Conservation (phyloP, 1,140 invertebrate species). For the Maniola jurtina region DNA sequence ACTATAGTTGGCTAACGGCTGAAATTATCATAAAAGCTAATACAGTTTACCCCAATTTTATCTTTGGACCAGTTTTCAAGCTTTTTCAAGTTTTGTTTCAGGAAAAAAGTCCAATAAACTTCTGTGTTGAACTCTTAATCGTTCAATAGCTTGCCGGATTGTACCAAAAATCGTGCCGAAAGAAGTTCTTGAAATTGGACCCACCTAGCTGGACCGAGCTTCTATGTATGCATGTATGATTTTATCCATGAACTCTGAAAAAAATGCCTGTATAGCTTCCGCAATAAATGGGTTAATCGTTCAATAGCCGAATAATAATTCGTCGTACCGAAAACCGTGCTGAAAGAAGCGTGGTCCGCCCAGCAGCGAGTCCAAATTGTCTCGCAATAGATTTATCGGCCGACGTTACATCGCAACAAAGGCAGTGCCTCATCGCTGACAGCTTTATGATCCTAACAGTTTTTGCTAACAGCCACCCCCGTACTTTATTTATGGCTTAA, state of each 20-base stretch:
- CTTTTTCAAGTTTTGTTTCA: too few relatives aligned
- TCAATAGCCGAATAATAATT: background rate
- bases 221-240: too few relatives aligned
- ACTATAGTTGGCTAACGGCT: too few relatives aligned
- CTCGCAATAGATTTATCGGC: slow-evolving; percentile 66
- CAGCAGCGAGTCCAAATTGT: slow-evolving; percentile 53
- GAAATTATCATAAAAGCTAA: too few relatives aligned
- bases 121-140: too few relatives aligned
- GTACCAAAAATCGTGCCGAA: slow-evolving; percentile 16
- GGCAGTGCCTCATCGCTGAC: slow-evolving; percentile 69
- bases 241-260: too few relatives aligned
- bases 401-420: slow-evolving; percentile 69
- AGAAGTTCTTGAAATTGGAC: slow-evolving; percentile 8
- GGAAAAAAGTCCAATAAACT: too few relatives aligned
- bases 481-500: slow-evolving; percentile 64
- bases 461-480: slow-evolving; percentile 70
- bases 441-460: slow-evolving; percentile 74
- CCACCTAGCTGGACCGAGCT: too few relatives aligned
- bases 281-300: background rate
- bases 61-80: too few relatives aligned
- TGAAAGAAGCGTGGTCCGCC: slow-evolving; percentile 29
- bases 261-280: too few relatives aligned
- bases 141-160: background rate
- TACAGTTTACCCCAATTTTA: too few relatives aligned
- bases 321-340: slow-evolving; percentile 8